Percentiles rank a stretch among this genome's conserved stretches.
phyloP scores from a whole-genome alignment of 2,113 vertebrate genomes.

The Pungitius pungitius region DNA sequence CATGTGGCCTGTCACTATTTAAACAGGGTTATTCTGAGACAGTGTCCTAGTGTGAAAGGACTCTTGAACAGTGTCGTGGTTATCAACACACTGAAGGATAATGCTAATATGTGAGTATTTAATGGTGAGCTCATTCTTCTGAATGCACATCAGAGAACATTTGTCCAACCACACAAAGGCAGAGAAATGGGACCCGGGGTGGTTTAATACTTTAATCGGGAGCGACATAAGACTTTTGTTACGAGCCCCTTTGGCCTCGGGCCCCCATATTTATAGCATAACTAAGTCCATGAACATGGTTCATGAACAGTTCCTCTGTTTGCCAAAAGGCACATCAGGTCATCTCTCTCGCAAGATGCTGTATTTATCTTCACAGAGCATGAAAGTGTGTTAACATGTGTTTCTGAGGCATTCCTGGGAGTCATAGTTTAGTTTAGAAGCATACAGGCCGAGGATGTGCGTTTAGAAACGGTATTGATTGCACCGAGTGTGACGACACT shows the following conservation, averaged over 20 bases:
- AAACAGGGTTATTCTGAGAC: background rate
- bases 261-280: conserved; percentile 29
- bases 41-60: background rate
- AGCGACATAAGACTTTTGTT: conserved; percentile 15
- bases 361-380: background rate
- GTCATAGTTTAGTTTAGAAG: no score
- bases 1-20: background rate
- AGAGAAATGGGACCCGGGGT: background rate
- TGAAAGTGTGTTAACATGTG: background rate
- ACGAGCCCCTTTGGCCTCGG: background rate
- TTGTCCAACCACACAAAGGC: conserved; percentile 2
- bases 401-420: background rate
- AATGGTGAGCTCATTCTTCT: conserved; percentile 8
- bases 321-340: conserved; percentile 2
- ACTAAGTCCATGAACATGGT: background rate
- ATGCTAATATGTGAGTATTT: background rate
- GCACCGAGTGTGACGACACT: no score
- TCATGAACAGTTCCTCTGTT: conserved; percentile 2
- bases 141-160: conserved; percentile 9
- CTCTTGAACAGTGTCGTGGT: background rate
- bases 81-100: background rate
- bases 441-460: no score
- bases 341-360: background rate
- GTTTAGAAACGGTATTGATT: no score
- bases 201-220: conserved; percentile 20